Evolutionary conservation across 2,113 vertebrate species (phyloP), one percentile per base, ranked within the genome.

Genomic region (Misgurnus mizolepis): DNA sequence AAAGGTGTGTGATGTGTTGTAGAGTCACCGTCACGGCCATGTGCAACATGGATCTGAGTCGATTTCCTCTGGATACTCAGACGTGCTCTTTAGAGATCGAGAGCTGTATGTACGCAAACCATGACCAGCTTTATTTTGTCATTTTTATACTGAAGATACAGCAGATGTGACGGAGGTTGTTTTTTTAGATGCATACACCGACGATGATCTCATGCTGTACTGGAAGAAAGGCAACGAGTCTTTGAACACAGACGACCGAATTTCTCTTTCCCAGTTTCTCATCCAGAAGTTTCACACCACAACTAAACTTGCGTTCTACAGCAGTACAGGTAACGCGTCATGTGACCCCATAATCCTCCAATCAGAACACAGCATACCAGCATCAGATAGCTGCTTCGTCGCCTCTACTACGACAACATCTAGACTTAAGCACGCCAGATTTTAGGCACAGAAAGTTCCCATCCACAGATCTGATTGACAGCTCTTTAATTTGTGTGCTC

Each of bases 41-140:
- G 97, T 99, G 97, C 89, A 99, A 98, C 88, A 99, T 99, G 97
- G 97, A 99, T 89, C 97, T 99, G 62, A 99, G 97, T 82, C 94
- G 96, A 14, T 99, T 98, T 86, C 98, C 97, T 0, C 90, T 99
- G 90, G 98, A 99, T 89, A 99, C 97, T 0, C 98, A 99, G 83
- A 99, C 95, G 0, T 99, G 97, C 86, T 99, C 97, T 0, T 90
- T 99, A 75, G 98, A 99, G 90, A 98, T 99, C 40, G 98, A 99
- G 90, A 99, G 98, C 91, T 99, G 97, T 99, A 93, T 95, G 97
- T 96, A 67, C 27, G 79, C 41, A 64, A 0, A 12, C 60, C 27
- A 34, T 3, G 27, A 45, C 8, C 5, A 14, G 18, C 47, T 7
- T 43, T 43, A 43, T 41, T 4, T 41, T 12, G 7, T 39, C 40